A percentile compares a stretch with the other conserved stretches of the same genome.
phyloP scores from a whole-genome alignment of 2,888 invertebrate genomes.

The Azorinus chamasolen region DNA sequence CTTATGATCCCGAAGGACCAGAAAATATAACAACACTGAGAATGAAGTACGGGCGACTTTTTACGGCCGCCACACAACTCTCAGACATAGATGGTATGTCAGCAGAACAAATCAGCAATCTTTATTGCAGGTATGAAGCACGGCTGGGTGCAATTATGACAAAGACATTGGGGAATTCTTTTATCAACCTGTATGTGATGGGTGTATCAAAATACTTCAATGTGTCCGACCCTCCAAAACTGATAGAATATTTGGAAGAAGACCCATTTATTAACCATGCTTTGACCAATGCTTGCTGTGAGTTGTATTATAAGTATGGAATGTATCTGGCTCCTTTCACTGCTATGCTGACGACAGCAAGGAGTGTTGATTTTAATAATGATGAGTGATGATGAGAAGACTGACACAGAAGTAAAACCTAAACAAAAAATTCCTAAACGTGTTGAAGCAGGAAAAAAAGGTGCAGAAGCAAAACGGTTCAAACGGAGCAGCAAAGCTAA shows the following conservation, averaged over 20 bases:
- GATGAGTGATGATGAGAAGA: conserved; percentile 17
- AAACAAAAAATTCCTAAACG: conserved; percentile 31
- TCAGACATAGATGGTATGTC: conserved; percentile 42
- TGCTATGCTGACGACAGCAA: conserved; percentile 31
- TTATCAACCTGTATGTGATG: conserved; percentile 46
- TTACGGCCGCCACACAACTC: too few relatives aligned
- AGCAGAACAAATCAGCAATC: conserved; percentile 43
- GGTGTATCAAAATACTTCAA: conserved; percentile 47
- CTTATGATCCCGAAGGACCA: too few relatives aligned
- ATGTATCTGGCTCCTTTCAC: conserved; percentile 46
- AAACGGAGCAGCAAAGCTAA: neutral
- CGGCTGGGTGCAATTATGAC: conserved; percentile 49
- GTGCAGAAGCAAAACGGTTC: conserved; percentile 37
- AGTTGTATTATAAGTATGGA: conserved; percentile 22
- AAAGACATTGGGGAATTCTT: conserved; percentile 48
- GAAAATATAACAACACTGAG: too few relatives aligned
- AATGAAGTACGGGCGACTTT: too few relatives aligned
- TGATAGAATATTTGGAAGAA: conserved; percentile 51
- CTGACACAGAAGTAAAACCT: conserved; percentile 1
- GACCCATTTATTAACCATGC: conserved; percentile 50
- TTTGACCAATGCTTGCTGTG: conserved; percentile 26
- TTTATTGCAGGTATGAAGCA: conserved; percentile 50
- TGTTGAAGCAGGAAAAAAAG: conserved; percentile 42
- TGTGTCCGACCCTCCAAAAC: conserved; percentile 39
- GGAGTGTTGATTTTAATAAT: conserved; percentile 26